These are phyloP conservation scores for Drosophila insularis DNA, from an alignment of 1,140 invertebrate genomes.

Conservation along the genomic window DNA sequence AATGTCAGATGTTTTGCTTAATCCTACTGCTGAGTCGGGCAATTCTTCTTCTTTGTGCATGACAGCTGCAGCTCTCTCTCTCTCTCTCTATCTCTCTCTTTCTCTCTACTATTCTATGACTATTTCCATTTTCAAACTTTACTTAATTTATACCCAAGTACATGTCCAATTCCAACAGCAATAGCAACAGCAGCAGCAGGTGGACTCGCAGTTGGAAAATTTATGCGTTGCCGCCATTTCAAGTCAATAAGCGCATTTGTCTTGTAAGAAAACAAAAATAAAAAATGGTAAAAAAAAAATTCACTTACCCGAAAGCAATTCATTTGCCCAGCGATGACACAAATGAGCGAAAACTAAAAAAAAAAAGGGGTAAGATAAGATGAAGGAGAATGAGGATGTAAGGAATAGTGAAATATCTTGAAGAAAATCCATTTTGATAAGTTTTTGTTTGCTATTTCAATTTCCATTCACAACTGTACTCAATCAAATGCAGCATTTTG, in stretches of 20 bases:
- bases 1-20: constrained; percentile 17
- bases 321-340: constrained; percentile 42
- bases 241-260: constrained; percentile 81
- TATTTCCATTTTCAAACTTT: constrained; percentile 13
- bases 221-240: constrained; percentile 66
- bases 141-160: constrained; percentile 17
- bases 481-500: constrained; percentile 8
- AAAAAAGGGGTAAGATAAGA: background rate
- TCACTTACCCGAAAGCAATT: constrained; percentile 38
- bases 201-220: constrained; percentile 48
- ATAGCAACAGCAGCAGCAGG: background rate
- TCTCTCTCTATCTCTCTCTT: background rate
- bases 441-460: constrained; percentile 8
- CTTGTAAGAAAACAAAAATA: constrained; percentile 31
- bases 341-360: constrained; percentile 39
- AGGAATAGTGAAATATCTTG: background rate
- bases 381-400: background rate
- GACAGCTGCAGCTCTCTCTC: constrained; percentile 1
- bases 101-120: constrained; percentile 1
- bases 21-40: background rate
- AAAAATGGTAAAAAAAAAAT: background rate
- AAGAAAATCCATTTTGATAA: background rate
- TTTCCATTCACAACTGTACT: constrained; percentile 7
- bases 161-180: constrained; percentile 2
- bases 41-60: constrained; percentile 1